These are phyloP conservation scores for Drosophila barbarae DNA, from an alignment of 2,888 invertebrate genomes.

Conservation along the genomic window DNA sequence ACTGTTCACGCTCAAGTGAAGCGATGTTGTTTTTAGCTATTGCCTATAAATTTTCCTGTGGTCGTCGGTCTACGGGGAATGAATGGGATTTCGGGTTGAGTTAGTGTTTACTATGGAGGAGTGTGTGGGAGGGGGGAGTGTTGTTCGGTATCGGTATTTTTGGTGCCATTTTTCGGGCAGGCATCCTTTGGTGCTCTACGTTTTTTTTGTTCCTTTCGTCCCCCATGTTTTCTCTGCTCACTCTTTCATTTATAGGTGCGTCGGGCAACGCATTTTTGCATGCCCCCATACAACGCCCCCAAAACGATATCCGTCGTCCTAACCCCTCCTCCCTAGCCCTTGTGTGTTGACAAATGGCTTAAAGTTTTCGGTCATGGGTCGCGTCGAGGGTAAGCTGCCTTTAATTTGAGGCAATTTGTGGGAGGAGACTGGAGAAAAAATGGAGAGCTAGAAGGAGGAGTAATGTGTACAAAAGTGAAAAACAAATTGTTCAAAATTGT, in stretches of 20 bases:
- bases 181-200: slow-evolving; percentile 20
- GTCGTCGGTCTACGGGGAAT: slow-evolving; percentile 46
- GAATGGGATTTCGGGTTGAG: slow-evolving; percentile 38
- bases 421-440: not conserved
- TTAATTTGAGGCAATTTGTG: slow-evolving; percentile 42
- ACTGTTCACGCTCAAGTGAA: slow-evolving; percentile 75
- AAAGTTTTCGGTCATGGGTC: slow-evolving; percentile 39
- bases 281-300: slow-evolving; percentile 27
- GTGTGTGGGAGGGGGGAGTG: not conserved
- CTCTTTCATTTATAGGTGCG: slow-evolving; percentile 29
- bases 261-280: slow-evolving; percentile 52
- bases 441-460: not conserved
- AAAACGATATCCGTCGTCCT: not conserved
- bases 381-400: slow-evolving; percentile 21
- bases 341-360: slow-evolving; percentile 66
- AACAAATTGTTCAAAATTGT: slow-evolving; percentile 4
- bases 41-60: slow-evolving; percentile 64
- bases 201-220: slow-evolving; percentile 1
- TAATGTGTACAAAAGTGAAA: slow-evolving; percentile 18
- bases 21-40: slow-evolving; percentile 61
- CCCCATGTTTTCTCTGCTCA: slow-evolving; percentile 4
- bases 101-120: slow-evolving; percentile 24
- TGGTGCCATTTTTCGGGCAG: slow-evolving; percentile 40
- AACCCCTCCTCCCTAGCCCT: not conserved
- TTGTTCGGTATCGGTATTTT: slow-evolving; percentile 27